phyloP scores from a whole-genome alignment of 2,113 vertebrate species.

The Labrus mixtus region DNA sequence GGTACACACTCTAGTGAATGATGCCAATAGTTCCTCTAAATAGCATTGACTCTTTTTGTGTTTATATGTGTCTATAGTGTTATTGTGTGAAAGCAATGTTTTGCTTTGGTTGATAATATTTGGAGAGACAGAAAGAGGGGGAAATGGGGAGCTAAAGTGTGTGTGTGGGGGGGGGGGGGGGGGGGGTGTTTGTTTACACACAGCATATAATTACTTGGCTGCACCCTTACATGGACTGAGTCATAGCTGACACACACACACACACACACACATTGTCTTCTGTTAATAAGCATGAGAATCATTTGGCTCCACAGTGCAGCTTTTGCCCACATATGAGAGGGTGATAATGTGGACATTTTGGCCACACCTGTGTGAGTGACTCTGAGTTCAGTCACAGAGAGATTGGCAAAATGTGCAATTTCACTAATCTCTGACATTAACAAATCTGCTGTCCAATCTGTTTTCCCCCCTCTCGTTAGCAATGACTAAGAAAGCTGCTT shows the following conservation, averaged over 20 bases:
- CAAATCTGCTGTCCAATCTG: neutral
- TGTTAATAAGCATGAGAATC: constrained; percentile 67
- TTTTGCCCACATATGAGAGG: neutral
- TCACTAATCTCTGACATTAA: neutral
- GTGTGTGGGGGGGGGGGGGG: neutral
- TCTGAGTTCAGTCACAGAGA: neutral
- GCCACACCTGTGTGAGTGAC: neutral
- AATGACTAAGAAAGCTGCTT: neutral
- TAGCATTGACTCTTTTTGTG: too few species aligned
- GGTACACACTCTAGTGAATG: too few species aligned
- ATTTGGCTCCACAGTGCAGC: constrained; percentile 44
- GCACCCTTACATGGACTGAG: constrained; percentile 51
- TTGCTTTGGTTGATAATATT: too few species aligned
- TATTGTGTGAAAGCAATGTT: too few species aligned
- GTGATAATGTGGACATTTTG: constrained; percentile 7
- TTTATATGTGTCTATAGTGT: too few species aligned
- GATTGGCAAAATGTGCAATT: neutral
- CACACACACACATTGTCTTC: constrained; percentile 47
- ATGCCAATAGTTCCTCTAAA: too few species aligned
- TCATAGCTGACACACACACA: constrained; percentile 55
- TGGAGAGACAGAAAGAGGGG: neutral
- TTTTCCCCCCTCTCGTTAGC: neutral
- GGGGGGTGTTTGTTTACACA: constrained; percentile 74
- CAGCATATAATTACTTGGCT: constrained; percentile 78
- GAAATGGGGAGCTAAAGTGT: neutral